Percentiles rank a stretch among this genome's conserved stretches.
phyloP scores from a whole-genome alignment of 2,113 vertebrate species.

The Melozone crissalis region DNA sequence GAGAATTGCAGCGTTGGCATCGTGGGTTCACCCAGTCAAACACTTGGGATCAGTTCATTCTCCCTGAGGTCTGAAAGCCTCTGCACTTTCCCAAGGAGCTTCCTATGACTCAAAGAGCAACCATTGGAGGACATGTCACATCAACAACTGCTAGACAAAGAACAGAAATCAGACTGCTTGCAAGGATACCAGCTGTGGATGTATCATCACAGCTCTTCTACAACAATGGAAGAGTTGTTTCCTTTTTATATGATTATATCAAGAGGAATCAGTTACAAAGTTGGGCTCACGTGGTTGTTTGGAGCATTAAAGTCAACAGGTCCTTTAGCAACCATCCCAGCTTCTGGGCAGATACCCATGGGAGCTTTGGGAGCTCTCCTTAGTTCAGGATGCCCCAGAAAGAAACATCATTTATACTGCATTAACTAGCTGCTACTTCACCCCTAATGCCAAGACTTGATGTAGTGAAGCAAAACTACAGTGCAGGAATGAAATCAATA shows the following conservation, averaged over 20 bases:
- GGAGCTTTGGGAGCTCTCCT: background rate
- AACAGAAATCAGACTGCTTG: background rate
- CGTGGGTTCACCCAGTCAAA: background rate
- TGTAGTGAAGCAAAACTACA: background rate
- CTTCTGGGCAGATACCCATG: background rate
- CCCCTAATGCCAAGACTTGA: background rate
- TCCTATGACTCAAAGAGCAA: background rate
- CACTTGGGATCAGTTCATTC: background rate
- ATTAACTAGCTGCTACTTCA: background rate
- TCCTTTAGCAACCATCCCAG: background rate
- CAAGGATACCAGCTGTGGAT: background rate
- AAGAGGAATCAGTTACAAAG: background rate
- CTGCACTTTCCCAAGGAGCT: background rate
- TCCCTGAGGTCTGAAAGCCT: background rate
- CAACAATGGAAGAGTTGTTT: background rate
- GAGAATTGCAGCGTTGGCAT: accelerated
- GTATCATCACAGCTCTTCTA: background rate
- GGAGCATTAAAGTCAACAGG: background rate
- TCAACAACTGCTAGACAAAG: background rate
- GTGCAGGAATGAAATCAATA: background rate
- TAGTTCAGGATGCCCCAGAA: background rate
- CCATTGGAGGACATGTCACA: accelerated
- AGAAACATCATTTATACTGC: background rate
- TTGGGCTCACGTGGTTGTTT: background rate
- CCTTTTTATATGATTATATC: background rate